Base-by-base conservation (phyloP, 2,113 vertebrate genomes). In the Engraulis encrasicolus region DNA sequence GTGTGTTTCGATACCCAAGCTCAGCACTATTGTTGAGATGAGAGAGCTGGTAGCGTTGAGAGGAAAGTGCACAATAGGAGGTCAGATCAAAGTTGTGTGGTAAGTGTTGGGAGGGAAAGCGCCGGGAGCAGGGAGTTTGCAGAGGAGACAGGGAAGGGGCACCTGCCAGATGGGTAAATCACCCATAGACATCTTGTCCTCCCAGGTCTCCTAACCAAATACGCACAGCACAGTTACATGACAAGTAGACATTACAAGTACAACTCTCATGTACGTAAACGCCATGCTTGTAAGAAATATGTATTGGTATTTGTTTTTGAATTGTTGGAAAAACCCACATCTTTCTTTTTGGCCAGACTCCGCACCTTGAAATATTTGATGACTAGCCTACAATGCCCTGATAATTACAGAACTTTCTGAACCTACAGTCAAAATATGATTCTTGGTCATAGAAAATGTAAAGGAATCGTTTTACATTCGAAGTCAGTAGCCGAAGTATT, bases 81-180 rank as follows among this genome's bases (percentile, higher is more conserved):
- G 81, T 77, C 83, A 85, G 86, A 87, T 89, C 88, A 89, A 87
- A 89, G 84, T 61, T 87, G 50, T 82, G 80, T 45, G n/a, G 78
- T 82, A 77, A 84, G 80, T 81, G 66, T 84, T 85, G 80, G 78
- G 80, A 66, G 23, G 82, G 80, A 71, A 79, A 31, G 84, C 81
- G 34, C 85, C 48, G 81, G 66, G 79, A 80, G 81, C 50, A 85
- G 85, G 36, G 58, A 66, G 11, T 49, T n/a, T 82, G n/a, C n/a
- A n/a, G n/a, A n/a, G n/a, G n/a, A n/a, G n/a, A n/a, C n/a, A 6
- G 50, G 84, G 23, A 23, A 61, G 85, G 80, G 80, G 31, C 31
- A 74, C 66, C 66, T 74, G 66, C 27, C 31, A 74, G 31, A 34
- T 74, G 15, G 66, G 23, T 23, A 45, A 82, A 79, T 84, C 81